Base-by-base conservation (phyloP, 2,888 invertebrate species). In the Polymixis flavicincta region DNA sequence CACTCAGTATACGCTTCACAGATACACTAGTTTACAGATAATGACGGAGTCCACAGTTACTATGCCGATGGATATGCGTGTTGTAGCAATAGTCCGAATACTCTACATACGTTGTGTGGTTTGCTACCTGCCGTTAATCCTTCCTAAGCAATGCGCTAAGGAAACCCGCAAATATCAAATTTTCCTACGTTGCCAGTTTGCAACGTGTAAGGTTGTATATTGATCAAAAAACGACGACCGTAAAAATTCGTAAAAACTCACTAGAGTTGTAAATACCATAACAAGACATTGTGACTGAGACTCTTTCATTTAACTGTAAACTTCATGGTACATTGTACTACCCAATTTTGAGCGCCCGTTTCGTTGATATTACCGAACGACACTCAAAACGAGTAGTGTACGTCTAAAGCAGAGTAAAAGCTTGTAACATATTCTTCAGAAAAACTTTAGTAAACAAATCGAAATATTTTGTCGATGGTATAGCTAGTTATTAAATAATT, bases 351-450 rank as follows among this genome's bases (percentile, higher is more conserved):
- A 75, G 70, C 22, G 42, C 28, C 42, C 14, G 3, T 59, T 45
- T 48, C 50, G 32, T 19, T 54, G 0, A 28, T 9, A 37, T 50
- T 28, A 74, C 45, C 19, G 45, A 32, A 9, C 1, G 1, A 74
- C 82, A 83, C 82, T 89, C 86, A 79, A 83, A 88, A 88, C 78
- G 69, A 83, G 76, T 81, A 83, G 78, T 55, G 74, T 78, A 78
- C 66, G 17, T 78, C 72, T 63, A 55, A 75, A 85, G 86, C 84
- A 67, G 71, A 68, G 70, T 32, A 55, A 52, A 90, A 89, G 89
- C 89, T 60, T 42, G 84, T 85, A 86, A 89, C 86, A 84, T 79
- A 83, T 78, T 81, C 83, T 87, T 85, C 70, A 88, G 85, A n/a
- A 42, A 50, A 70, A 68, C 5, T 28, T 25, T 37, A 14, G 7